Evolutionary conservation across 92 coral and sea anemone genomes (phyloP).

Genomic region (Anthopleura xanthogrammica): DNA sequence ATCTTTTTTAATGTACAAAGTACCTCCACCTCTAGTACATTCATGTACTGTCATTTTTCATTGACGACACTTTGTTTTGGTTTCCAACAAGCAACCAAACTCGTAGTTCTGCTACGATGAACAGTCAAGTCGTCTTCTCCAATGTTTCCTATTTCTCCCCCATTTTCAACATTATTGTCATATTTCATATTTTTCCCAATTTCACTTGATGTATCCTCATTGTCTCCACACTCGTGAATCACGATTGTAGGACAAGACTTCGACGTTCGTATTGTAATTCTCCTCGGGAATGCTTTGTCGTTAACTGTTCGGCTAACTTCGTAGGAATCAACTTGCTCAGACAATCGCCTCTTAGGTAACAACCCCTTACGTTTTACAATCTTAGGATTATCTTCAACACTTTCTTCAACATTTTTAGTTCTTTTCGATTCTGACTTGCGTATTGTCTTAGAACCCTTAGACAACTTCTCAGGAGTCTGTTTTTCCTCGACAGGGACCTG

Average conservation of each 20-base stretch:
- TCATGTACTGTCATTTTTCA: neutral
- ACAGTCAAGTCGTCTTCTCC: slow-evolving; percentile 2
- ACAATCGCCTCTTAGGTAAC: slow-evolving; percentile 28
- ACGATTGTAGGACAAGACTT: slow-evolving; percentile 39
- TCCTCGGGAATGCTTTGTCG: slow-evolving; percentile 14
- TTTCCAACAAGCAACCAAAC: slow-evolving; percentile 27
- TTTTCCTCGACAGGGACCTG: neutral
- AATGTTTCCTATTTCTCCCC: neutral
- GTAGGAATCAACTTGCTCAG: slow-evolving; percentile 27
- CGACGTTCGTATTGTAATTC: slow-evolving; percentile 31
- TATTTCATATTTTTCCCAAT: neutral
- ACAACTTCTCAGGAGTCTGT: neutral
- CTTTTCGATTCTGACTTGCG: neutral
- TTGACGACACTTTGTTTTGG: slow-evolving; percentile 24
- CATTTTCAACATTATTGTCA: neutral
- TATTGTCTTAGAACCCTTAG: neutral
- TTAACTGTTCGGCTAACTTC: slow-evolving; percentile 11
- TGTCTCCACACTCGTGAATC: slow-evolving; percentile 36
- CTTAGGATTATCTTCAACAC: no score
- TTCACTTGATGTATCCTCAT: slow-evolving; percentile 1
- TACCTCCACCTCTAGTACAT: neutral
- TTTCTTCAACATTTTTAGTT: neutral
- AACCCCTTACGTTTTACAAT: neutral
- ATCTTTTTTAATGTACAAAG: neutral
- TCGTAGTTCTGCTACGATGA: slow-evolving; percentile 13